Conservation (phyloP, 1,140 invertebrate species). For the Drosophila pachea region DNA sequence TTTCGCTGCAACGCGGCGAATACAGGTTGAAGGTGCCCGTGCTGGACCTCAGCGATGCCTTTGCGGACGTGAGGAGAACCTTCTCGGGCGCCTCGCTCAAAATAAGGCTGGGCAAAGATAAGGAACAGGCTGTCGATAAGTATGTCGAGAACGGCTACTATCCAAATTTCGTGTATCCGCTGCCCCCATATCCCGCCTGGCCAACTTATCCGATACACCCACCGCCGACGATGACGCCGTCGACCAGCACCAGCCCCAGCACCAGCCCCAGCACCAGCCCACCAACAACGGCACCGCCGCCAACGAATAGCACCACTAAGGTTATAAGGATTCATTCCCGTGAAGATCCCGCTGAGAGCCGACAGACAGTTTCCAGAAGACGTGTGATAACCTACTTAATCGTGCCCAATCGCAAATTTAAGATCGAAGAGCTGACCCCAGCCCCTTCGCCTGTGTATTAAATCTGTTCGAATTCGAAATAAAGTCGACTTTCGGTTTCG, state of each 20-base stretch:
- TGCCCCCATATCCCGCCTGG: neutral
- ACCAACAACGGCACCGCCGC: too few relatives aligned
- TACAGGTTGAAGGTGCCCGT: neutral
- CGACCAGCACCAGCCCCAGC: too few relatives aligned
- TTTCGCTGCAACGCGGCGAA: neutral
- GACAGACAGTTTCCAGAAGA: too few relatives aligned
- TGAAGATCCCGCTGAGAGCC: too few relatives aligned
- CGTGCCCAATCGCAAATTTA: neutral
- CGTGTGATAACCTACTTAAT: neutral
- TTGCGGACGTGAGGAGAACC: neutral
- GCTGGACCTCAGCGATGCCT: slow-evolving; percentile 1
- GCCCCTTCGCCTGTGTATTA: too few relatives aligned
- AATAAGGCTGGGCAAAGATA: neutral
- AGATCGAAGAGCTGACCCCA: neutral
- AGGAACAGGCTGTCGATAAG: neutral
- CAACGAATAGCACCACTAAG: too few relatives aligned
- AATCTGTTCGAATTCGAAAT: too few relatives aligned
- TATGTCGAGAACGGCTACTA: neutral
- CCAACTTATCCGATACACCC: neutral
- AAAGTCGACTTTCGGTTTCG: too few relatives aligned
- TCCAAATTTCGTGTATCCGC: neutral
- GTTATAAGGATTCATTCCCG: too few relatives aligned
- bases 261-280: too few relatives aligned
- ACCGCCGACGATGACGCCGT: neutral
- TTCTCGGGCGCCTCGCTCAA: neutral